Percentiles rank a stretch among this genome's conserved stretches.
These are phyloP conservation scores for Tenthredo amoena DNA, from an alignment of 2,888 invertebrate species.

Conservation along the genomic window DNA sequence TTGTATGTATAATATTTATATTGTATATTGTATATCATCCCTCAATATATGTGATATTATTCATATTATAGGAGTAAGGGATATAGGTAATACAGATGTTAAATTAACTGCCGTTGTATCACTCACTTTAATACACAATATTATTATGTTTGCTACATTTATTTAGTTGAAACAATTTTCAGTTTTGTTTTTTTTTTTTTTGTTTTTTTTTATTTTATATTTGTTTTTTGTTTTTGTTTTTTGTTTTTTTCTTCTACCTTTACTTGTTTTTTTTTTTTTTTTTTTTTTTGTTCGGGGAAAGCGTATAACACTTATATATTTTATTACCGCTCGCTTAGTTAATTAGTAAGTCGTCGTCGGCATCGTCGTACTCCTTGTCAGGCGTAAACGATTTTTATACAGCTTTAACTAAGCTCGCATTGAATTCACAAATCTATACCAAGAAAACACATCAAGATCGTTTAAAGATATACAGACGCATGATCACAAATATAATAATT, in stretches of 20 bases:
- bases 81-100: slow-evolving; percentile 11
- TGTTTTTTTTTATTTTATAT: not conserved
- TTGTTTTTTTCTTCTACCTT: slow-evolving; percentile 43
- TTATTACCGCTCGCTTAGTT: slow-evolving; percentile 60
- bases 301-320: slow-evolving; percentile 62
- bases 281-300: slow-evolving; percentile 56
- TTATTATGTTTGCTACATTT: slow-evolving; percentile 64
- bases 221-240: slow-evolving; percentile 49
- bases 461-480: slow-evolving; percentile 49
- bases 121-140: slow-evolving; percentile 69
- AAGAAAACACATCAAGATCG: slow-evolving; percentile 58
- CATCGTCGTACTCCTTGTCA: not conserved
- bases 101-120: slow-evolving; percentile 60
- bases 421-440: slow-evolving; percentile 50
- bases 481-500: slow-evolving; percentile 36
- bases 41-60: not conserved
- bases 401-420: slow-evolving; percentile 21
- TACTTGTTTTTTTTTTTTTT: slow-evolving; percentile 46
- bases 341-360: not conserved
- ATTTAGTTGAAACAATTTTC: slow-evolving; percentile 49
- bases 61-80: not conserved
- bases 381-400: not conserved
- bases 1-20: not conserved
- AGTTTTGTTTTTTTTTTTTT: slow-evolving; percentile 12
- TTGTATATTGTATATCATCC: not conserved